phyloP scores from a whole-genome alignment of 2,113 vertebrate genomes.

The Anarhynchus alexandrinus region DNA sequence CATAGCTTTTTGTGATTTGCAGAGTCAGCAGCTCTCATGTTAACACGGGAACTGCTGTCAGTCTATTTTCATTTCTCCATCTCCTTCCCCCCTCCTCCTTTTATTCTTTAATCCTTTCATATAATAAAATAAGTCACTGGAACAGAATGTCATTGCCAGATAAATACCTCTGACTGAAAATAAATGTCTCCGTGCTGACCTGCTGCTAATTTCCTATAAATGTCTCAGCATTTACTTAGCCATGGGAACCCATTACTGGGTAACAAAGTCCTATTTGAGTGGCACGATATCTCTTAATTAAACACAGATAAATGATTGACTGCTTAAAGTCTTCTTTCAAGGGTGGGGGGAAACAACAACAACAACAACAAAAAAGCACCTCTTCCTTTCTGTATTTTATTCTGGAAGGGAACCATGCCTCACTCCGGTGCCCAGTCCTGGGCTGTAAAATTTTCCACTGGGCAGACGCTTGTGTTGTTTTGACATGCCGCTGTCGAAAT shows the following conservation, averaged over 20 bases:
- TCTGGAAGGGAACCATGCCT: constrained; percentile 58
- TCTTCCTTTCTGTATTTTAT: constrained; percentile 43
- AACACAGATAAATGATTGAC: constrained; percentile 59
- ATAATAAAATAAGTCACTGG: constrained; percentile 71
- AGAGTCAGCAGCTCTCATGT: constrained; percentile 44
- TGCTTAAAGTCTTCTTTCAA: constrained; percentile 50
- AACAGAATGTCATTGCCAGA: constrained; percentile 62
- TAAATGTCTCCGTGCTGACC: constrained; percentile 53
- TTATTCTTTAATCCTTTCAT: constrained; percentile 68
- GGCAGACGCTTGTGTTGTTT: constrained; percentile 69
- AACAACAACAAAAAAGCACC: neutral
- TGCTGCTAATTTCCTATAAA: constrained; percentile 63
- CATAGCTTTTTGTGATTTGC: constrained; percentile 2
- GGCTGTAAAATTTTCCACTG: constrained; percentile 69
- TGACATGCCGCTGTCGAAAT: constrained; percentile 70
- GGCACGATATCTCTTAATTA: constrained; percentile 71
- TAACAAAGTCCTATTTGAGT: constrained; percentile 45
- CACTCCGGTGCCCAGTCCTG: constrained; percentile 33
- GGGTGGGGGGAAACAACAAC: neutral
- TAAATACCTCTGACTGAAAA: constrained; percentile 68
- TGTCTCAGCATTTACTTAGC: constrained; percentile 66
- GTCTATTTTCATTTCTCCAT: constrained; percentile 67
- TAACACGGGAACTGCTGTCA: constrained; percentile 15
- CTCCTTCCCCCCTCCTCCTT: constrained; percentile 17
- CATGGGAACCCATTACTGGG: constrained; percentile 54